Base-by-base conservation (phyloP, 2,888 invertebrate genomes). In the Linyphia triangularis region DNA sequence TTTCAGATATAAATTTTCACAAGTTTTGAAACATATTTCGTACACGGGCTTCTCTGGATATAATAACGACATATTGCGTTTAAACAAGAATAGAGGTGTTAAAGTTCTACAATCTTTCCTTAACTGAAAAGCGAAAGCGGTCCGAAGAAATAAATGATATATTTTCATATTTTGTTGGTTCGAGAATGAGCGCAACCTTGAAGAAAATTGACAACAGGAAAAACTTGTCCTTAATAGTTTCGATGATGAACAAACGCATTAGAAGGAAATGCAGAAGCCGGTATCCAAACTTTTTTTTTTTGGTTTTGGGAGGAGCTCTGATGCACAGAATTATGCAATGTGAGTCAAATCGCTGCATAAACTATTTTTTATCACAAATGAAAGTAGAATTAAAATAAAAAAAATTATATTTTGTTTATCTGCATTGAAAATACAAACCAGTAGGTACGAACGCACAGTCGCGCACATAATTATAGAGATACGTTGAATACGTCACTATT, bases 1-100 rank as follows among this genome's bases (percentile, higher is more conserved):
- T 61, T 78, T 73, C 40, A 43, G 37, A 65, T 90, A 90, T 59
- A 90, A 77, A 19, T 33, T 5, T 19, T 81, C 89, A 79, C 90
- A 90, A 30, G 90, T 84, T 72, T 82, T 75, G 40, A 90, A 82
- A 3, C n/a, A 16, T 1, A 89, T 40, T 26, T 72, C 61, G 28
- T 88, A 16, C 16, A 51, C 9, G 5, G 51, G 5, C 5, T n/a
- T n/a, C 13, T 16, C 51, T 5, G 13, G 9, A 51, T 13, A n/a
- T 16, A 13, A 0, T n/a, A n/a, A 16, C n/a, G 51, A 51, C 51
- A 51, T 51, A 16, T 9, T 51, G n/a, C 16, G 51, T 5, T 3
- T 51, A n/a, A 51, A 16, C 16, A 43, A 51, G 13, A n/a, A 13
- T 51, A n/a, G 13, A n/a, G 51, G 13, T 5, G 51, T 51, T 13